phyloP scores from a whole-genome alignment of 2,888 invertebrate genomes.

The Limnephilus lunatus region DNA sequence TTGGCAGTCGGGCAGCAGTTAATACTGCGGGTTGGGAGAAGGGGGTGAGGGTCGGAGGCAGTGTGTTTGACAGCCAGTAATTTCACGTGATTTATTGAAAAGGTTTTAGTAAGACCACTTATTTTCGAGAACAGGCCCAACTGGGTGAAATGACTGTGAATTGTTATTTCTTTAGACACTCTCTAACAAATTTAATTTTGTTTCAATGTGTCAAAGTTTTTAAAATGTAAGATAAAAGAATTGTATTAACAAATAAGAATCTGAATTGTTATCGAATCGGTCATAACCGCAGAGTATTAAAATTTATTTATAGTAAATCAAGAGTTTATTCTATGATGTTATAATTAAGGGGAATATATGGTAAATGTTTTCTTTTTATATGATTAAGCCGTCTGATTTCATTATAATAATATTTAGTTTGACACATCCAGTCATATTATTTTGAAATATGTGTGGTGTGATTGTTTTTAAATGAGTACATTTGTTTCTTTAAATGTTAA shows the following conservation, averaged over 20 bases:
- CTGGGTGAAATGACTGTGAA: neutral
- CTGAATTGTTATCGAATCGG: too few relatives aligned
- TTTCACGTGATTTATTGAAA: conserved; percentile 40
- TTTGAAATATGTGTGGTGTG: too few relatives aligned
- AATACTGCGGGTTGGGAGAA: neutral
- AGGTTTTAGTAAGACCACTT: conserved; percentile 28
- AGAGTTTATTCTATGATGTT: too few relatives aligned
- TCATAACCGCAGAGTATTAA: too few relatives aligned
- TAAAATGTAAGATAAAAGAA: neutral
- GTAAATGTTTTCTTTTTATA: too few relatives aligned
- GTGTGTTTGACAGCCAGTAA: conserved; percentile 35
- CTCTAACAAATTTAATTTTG: neutral
- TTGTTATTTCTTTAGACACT: neutral
- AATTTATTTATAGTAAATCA: too few relatives aligned
- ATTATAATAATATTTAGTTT: too few relatives aligned
- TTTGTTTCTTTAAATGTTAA: too few relatives aligned
- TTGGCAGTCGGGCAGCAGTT: neutral
- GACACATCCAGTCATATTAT: too few relatives aligned
- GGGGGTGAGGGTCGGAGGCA: neutral
- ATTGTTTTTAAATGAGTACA: too few relatives aligned
- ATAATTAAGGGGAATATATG: too few relatives aligned
- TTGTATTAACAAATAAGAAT: neutral
- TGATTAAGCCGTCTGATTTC: too few relatives aligned
- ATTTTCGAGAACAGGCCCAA: neutral
- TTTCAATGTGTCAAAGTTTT: neutral